These are phyloP conservation scores for Argyrosomus japonicus DNA, from an alignment of 2,113 vertebrate species.

Conservation along the genomic window DNA sequence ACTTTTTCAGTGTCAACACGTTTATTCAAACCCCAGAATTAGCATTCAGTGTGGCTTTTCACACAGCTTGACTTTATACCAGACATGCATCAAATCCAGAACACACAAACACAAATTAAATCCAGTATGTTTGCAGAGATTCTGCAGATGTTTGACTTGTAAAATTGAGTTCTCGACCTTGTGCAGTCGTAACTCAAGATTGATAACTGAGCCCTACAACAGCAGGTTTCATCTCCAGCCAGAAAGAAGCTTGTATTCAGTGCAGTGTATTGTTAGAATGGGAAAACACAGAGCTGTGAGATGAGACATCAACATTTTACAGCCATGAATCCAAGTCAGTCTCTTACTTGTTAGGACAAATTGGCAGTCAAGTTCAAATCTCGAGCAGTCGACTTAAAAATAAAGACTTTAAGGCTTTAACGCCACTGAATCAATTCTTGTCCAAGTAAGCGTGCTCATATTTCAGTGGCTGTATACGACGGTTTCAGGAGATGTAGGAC, in stretches of 20 bases:
- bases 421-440: slow-evolving; percentile 5
- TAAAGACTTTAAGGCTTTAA: background rate
- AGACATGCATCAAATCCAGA: background rate
- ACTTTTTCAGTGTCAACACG: background rate
- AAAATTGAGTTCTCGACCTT: background rate
- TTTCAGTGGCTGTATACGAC: background rate
- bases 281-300: background rate
- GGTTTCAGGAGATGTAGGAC: background rate
- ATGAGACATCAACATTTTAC: background rate
- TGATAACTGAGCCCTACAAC: background rate
- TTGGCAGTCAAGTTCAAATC: background rate
- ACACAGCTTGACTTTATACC: background rate
- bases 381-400: slow-evolving; percentile 9
- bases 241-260: background rate
- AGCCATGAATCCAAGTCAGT: background rate
- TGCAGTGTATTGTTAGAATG: background rate
- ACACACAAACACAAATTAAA: background rate
- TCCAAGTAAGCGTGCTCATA: background rate
- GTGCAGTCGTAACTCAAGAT: background rate
- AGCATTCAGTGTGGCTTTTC: background rate
- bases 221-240: background rate
- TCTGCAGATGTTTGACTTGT: background rate
- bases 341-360: background rate
- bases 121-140: background rate
- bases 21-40: background rate